Base-by-base conservation (phyloP, 2,888 invertebrate species). In the Brachyptera risi region DNA sequence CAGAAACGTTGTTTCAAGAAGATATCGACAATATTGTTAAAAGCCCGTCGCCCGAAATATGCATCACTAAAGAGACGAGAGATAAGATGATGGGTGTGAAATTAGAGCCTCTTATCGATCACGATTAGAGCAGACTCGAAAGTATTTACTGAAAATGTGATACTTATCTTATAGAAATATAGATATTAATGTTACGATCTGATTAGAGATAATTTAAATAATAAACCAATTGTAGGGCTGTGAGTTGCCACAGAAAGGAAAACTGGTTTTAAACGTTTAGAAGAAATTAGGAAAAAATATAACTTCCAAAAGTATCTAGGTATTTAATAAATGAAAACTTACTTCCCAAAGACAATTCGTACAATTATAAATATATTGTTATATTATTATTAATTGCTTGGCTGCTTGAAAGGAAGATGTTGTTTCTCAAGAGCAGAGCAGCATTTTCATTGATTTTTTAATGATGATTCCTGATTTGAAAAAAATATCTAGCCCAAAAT, bases 11-110 rank as follows among this genome's bases (percentile, higher is more conserved):
- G 72, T 83, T 83, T 75, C 82, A 83, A 69, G 83, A 83, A 70
- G 83, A 83, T 69, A 81, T 83, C 65, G 81, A 82, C 68, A 83
- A 83, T 65, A 74, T 83, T 67, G 83, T 83, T 7, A 89, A 79
- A 81, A 86, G 73, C 67, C 72, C 76, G 1, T 75, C 75, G 65
- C 40, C 60, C n/a, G 50, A 38, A n/a, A 57, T 57, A 15, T 26
- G 31, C 38, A 58, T 64, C 27, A 44, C 61, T 24, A 64, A 63
- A 37, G 64, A 64, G 37, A 61, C 65, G 44, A 56, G 60, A 38
- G 63, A 61, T 17, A 49, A 27, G 23, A 42, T 59, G 21, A 58
- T 62, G 19, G 27, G 61, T 26, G 57, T 65, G 15, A 65, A 65
- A 42, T 56, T 63, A 23, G 65, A 65, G 47, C 63, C 65, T n/a